These are phyloP conservation scores for Leptoteleia sp. DNA, from an alignment of 1,140 invertebrate species.

Conservation along the genomic window DNA sequence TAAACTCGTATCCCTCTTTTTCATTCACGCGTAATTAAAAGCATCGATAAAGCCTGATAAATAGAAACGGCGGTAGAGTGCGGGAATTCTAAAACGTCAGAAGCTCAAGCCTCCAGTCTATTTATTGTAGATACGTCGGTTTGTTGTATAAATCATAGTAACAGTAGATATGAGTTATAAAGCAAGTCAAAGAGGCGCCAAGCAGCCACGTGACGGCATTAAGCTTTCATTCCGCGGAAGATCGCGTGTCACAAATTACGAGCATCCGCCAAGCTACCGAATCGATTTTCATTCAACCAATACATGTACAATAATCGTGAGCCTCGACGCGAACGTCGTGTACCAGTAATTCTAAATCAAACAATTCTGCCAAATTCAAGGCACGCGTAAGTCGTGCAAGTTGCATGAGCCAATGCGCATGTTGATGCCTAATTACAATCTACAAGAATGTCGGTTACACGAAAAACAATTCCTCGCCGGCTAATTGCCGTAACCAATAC, in stretches of 20 bases:
- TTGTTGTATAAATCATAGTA: slow-evolving; percentile 4
- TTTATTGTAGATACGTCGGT: neutral
- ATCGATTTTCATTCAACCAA: slow-evolving; percentile 76
- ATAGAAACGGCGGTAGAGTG: neutral
- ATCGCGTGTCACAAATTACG: slow-evolving; percentile 79
- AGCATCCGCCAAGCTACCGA: slow-evolving; percentile 69
- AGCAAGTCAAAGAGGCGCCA: slow-evolving; percentile 59
- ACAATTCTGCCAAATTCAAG: slow-evolving; percentile 63
- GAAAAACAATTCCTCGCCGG: slow-evolving; percentile 60
- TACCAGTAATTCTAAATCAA: slow-evolving; percentile 67
- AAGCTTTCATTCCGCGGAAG: slow-evolving; percentile 74
- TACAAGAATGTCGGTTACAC: slow-evolving; percentile 52
- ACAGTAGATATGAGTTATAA: slow-evolving; percentile 28
- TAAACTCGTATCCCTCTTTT: too few species aligned
- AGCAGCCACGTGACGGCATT: slow-evolving; percentile 71
- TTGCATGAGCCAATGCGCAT: slow-evolving; percentile 52
- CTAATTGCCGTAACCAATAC: slow-evolving; percentile 41
- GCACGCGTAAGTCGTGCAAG: slow-evolving; percentile 49
- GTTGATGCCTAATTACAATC: slow-evolving; percentile 63
- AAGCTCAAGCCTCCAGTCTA: neutral
- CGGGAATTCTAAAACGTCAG: neutral
- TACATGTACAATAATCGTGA: slow-evolving; percentile 56
- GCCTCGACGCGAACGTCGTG: slow-evolving; percentile 36
- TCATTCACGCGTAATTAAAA: neutral
- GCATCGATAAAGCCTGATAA: neutral